These are phyloP conservation scores for Phoxinus dragarum DNA, from an alignment of 2,797 vertebrate species.

Conservation along the genomic window DNA sequence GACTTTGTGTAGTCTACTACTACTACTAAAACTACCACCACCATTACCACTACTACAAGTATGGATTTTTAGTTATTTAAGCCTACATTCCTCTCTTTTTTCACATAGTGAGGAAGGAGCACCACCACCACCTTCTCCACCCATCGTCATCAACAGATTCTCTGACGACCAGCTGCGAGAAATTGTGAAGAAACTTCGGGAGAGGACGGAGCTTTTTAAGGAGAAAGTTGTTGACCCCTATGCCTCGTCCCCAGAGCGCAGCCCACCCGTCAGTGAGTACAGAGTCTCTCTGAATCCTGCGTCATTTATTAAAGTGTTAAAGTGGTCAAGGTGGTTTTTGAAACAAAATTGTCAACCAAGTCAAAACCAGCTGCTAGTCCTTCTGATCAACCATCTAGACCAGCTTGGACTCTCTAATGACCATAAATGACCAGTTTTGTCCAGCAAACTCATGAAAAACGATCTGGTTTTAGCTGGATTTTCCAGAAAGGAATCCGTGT, in stretches of 20 bases:
- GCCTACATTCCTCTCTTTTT: not conserved
- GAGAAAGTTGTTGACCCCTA: slow-evolving; percentile 82
- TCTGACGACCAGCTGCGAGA: slow-evolving; percentile 75
- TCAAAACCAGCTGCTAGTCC: not conserved
- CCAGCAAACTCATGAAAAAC: not conserved
- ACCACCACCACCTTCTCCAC: slow-evolving; percentile 45
- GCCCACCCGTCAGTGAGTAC: slow-evolving; percentile 85
- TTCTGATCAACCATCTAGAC: not conserved
- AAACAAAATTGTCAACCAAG: not conserved
- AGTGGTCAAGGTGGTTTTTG: too few species aligned
- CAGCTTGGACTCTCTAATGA: not conserved
- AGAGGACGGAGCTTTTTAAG: slow-evolving; percentile 74
- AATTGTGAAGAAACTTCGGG: slow-evolving; percentile 71
- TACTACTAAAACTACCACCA: not conserved
- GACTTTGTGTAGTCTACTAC: not conserved
- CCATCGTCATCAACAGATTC: slow-evolving; percentile 73
- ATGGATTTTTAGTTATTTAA: not conserved
- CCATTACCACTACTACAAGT: not conserved
- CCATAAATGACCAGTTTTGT: not conserved
- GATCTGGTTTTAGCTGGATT: not conserved
- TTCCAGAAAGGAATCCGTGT: not conserved
- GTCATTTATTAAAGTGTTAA: not conserved
- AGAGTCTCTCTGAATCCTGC: not conserved
- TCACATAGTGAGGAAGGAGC: slow-evolving; percentile 64
- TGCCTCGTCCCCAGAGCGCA: slow-evolving; percentile 84